phyloP scores from a whole-genome alignment of 2,797 vertebrate genomes.

The Podarcis siculus region DNA sequence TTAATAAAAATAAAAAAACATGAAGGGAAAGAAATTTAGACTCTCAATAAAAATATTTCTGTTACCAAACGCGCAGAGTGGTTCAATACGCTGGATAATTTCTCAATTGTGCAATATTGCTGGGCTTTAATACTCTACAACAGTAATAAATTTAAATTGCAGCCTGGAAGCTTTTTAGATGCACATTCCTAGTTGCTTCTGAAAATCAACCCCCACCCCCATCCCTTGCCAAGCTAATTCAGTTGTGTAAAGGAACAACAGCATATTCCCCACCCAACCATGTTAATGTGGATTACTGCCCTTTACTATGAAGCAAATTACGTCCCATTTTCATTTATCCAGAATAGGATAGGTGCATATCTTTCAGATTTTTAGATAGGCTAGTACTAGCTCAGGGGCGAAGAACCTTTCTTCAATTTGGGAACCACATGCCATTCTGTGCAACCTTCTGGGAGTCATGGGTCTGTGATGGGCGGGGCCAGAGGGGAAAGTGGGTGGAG shows the following conservation, averaged over 20 bases:
- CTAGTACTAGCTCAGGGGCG: too few relatives aligned
- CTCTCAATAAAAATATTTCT: neutral
- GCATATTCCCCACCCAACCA: neutral
- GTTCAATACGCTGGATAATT: constrained; percentile 3
- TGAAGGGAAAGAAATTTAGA: neutral
- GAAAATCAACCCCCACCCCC: neutral
- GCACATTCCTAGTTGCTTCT: neutral
- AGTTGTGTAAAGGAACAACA: neutral
- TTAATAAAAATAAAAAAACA: neutral
- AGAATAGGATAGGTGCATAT: neutral
- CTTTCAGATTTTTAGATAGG: neutral
- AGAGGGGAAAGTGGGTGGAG: too few relatives aligned
- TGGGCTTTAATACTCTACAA: neutral
- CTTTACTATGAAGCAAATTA: neutral
- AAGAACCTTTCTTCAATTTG: too few relatives aligned
- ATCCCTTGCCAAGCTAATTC: neutral
- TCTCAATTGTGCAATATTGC: constrained; percentile 15
- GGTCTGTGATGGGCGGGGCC: too few relatives aligned
- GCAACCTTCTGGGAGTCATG: too few relatives aligned
- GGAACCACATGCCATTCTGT: too few relatives aligned
- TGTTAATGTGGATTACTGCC: neutral
- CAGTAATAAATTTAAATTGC: neutral
- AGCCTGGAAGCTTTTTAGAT: neutral
- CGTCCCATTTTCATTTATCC: neutral
- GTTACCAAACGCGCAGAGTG: neutral